These are phyloP conservation scores for Dissostichus mawsoni DNA, from an alignment of 2,113 vertebrate genomes.

Conservation along the genomic window DNA sequence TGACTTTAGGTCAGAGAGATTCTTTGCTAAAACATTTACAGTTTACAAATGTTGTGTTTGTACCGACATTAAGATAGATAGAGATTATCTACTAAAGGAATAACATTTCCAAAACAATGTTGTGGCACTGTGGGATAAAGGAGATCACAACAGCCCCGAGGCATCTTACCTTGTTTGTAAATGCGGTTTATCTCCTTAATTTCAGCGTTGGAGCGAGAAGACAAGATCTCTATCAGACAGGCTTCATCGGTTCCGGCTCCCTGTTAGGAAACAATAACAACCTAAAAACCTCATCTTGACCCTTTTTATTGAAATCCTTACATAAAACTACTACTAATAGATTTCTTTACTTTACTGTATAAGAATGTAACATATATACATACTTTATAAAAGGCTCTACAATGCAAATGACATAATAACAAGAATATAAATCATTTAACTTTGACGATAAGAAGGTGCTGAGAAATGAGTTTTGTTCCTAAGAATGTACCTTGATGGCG, in stretches of 20 bases:
- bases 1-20: neutral
- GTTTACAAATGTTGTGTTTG: neutral
- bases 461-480: neutral
- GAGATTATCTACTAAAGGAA: neutral
- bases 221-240: conserved; percentile 96
- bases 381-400: too few species aligned
- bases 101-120: neutral
- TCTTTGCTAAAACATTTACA: neutral
- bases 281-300: neutral
- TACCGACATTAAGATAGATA: neutral
- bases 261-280: conserved; percentile 74
- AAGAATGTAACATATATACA: neutral
- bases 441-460: neutral
- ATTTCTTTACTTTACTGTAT: neutral
- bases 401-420: neutral
- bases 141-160: neutral
- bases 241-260: conserved; percentile 97
- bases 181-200: conserved; percentile 89
- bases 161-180: conserved; percentile 90
- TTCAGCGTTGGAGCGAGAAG: conserved; percentile 93
- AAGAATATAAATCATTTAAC: neutral
- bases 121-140: conserved; percentile 21
- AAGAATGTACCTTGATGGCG: conserved; percentile 91
- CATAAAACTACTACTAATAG: neutral
- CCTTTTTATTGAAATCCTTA: too few species aligned